Evolutionary conservation across 2,113 vertebrate genomes (phyloP), one percentile per base, ranked within the genome.

Genomic region (Empidonax traillii): DNA sequence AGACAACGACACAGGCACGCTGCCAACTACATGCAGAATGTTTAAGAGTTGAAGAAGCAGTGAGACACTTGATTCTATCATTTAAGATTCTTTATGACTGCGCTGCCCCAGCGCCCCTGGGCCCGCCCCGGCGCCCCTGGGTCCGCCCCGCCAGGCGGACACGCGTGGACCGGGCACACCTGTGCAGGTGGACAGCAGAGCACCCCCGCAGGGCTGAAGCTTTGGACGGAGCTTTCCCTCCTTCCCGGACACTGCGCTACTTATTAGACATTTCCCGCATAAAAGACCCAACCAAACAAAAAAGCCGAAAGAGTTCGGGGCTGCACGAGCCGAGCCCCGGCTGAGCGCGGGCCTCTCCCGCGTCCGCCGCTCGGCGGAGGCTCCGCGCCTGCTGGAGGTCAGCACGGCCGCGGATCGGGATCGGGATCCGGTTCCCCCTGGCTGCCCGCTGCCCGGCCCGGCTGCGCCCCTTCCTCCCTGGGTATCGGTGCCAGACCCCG

Each of bases 61-160:
- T 1, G 44, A 55, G 24, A 55, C 10, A 6, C 24, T 15, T 1
- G 23, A 10, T 25, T 33, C 1, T 9, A 9, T 15, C 27, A 23
- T 22, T 20, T 66, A 16, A 27, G 13, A 7, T 23, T 66, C 43
- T 49, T 53, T 17, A 14, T 24, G 4, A 6, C 73, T 5, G 21
- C 8, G 53, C 59, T 33, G 65, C 65, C 52, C 22, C 62, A 21
- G 52, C 13, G 17, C 19, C 44, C 1, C 79, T 8, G 67, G 24
- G 6, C 25, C 28, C 23, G 13, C 28, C 16, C 35, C 51, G 28
- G 61, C 46, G 33, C n/a, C n/a, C n/a, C n/a, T n/a, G n/a, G n/a
- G n/a, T n/a, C n/a, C n/a, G 9, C 51, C 24, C 21, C 7, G 51
- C 43, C 35, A 1, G 56, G 30, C 9, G 53, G 30, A 18, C 52